These are phyloP conservation scores for Leptinotarsa rubiginosa DNA, from an alignment of 2,888 invertebrate genomes.

Conservation along the genomic window DNA sequence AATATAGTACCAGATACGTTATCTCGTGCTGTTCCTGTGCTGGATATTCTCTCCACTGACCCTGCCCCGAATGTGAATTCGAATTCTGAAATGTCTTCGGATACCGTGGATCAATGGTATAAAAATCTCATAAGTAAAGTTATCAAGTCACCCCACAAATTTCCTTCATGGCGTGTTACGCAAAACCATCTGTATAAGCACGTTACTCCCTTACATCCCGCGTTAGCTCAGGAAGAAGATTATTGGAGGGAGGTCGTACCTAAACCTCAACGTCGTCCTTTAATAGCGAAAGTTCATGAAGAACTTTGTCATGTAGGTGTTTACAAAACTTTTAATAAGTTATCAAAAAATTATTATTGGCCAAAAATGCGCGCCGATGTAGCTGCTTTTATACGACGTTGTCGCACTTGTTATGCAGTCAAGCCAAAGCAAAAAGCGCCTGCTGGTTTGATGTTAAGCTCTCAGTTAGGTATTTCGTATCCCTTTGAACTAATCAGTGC, in stretches of 20 bases:
- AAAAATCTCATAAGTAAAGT: too few relatives aligned
- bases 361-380: constrained; percentile 47
- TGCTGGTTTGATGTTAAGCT: neutral
- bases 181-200: neutral
- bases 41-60: neutral
- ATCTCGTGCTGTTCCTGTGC: constrained; percentile 35
- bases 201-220: neutral
- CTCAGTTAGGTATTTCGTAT: too few relatives aligned
- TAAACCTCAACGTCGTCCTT: too few relatives aligned
- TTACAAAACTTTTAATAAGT: constrained; percentile 10
- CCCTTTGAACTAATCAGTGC: too few relatives aligned
- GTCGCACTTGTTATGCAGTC: constrained; percentile 40
- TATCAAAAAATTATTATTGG: neutral
- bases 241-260: constrained; percentile 30
- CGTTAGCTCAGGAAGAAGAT: neutral
- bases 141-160: neutral
- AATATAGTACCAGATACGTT: constrained; percentile 45
- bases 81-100: too few relatives aligned
- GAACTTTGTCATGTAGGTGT: constrained; percentile 26
- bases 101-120: too few relatives aligned
- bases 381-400: constrained; percentile 42
- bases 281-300: constrained; percentile 16
- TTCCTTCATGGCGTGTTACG: neutral
- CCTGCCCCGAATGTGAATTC: neutral
- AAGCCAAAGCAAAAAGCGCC: constrained; percentile 37